phyloP scores from a whole-genome alignment of 2,797 vertebrate species.

The Astyanax mexicanus region DNA sequence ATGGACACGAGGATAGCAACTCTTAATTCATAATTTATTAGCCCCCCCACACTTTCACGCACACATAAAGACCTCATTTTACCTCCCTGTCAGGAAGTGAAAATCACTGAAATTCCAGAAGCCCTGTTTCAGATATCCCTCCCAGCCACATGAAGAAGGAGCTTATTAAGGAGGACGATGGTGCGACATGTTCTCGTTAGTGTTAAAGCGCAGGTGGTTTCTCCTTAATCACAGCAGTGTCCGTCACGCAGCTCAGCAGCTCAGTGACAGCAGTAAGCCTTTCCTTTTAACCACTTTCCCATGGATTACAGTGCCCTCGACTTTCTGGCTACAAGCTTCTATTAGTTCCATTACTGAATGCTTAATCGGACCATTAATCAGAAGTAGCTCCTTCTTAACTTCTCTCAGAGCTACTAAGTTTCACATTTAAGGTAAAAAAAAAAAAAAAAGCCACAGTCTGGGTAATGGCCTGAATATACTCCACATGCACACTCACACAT shows the following conservation, averaged over 20 bases:
- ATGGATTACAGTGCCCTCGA: constrained; percentile 36
- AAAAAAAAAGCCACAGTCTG: not conserved
- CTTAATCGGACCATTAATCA: constrained; percentile 50
- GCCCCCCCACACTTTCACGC: not conserved
- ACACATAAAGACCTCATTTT: not conserved
- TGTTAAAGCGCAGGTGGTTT: constrained; percentile 50
- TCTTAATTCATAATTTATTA: not conserved
- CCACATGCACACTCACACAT: not conserved
- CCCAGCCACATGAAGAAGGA: not conserved
- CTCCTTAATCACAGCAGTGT: constrained; percentile 43
- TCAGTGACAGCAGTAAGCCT: constrained; percentile 48
- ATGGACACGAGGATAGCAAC: not conserved
- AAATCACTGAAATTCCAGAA: not conserved
- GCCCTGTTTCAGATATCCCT: not conserved
- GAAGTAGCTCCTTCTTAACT: constrained; percentile 33
- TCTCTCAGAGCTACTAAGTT: constrained; percentile 15
- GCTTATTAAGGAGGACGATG: not conserved
- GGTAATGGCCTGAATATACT: not conserved
- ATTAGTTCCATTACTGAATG: constrained; percentile 53
- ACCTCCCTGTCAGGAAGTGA: not conserved
- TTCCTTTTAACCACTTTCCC: constrained; percentile 45
- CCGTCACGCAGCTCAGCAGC: constrained; percentile 30
- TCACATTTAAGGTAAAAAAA: constrained; percentile 36
- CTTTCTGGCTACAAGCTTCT: constrained; percentile 43
- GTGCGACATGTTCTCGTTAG: constrained; percentile 22